A percentile compares a stretch with the other conserved stretches of the same genome.
Conservation (phyloP, 2,888 invertebrate species). For the Calameuta pallipes region DNA sequence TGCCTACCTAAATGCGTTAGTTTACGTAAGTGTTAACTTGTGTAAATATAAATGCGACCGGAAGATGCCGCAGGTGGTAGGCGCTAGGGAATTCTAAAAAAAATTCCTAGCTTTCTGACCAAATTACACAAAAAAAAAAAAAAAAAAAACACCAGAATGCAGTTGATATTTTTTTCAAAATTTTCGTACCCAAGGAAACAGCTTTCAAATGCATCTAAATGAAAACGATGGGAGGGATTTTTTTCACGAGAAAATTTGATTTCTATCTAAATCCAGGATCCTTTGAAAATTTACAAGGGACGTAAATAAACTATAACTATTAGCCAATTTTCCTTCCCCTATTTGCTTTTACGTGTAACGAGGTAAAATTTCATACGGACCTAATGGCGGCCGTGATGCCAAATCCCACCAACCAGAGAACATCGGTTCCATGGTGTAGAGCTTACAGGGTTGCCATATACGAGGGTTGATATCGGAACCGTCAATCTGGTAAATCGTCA, state of each 20-base stretch:
- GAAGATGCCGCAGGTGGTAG: constrained; percentile 15
- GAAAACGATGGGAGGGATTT: not conserved
- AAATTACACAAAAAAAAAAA: not conserved
- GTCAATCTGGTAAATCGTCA: not conserved
- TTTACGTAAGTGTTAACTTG: not conserved
- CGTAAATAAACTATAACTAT: not conserved
- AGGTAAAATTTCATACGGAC: not conserved
- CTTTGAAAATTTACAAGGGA: not conserved
- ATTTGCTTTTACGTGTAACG: not conserved
- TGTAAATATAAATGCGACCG: constrained; percentile 15
- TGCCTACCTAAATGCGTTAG: not conserved
- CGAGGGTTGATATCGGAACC: not conserved
- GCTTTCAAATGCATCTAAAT: not conserved
- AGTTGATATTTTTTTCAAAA: not conserved
- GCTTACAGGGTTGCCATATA: not conserved
- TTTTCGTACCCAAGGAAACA: not conserved
- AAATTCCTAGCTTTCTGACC: not conserved
- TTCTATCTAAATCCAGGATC: not conserved
- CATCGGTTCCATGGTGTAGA: not conserved
- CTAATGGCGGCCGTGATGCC: not conserved
- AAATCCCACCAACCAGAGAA: not conserved
- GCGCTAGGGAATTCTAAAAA: not conserved
- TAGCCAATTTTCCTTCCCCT: not conserved
- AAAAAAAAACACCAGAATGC: not conserved
- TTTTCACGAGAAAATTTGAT: not conserved